phyloP scores from a whole-genome alignment of 2,888 invertebrate genomes.

The Caenorhabditis sp. region DNA sequence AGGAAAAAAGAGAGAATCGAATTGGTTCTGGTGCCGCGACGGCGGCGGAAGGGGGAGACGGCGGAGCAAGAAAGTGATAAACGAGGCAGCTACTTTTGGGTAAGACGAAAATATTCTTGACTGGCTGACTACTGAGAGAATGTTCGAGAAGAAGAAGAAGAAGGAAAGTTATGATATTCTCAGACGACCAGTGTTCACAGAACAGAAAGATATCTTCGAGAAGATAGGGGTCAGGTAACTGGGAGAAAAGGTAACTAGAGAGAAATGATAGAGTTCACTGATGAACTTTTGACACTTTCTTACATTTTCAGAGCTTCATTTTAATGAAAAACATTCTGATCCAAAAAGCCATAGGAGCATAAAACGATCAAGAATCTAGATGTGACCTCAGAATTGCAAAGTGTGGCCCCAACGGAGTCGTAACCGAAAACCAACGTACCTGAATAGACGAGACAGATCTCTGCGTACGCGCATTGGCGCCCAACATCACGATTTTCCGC shows the following conservation, averaged over 20 bases:
- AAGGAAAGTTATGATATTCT: conserved; percentile 1
- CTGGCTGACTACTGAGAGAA: background rate
- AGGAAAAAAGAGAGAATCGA: conserved; percentile 45
- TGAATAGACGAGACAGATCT: conserved; percentile 72
- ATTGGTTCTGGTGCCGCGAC: conserved; percentile 37
- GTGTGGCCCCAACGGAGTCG: background rate
- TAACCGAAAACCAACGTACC: conserved; percentile 43
- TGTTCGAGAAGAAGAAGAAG: no score
- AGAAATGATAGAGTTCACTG: no score
- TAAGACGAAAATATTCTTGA: conserved; percentile 2
- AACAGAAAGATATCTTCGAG: background rate
- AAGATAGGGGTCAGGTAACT: background rate
- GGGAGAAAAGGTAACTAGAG: no score
- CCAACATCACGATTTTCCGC: conserved; percentile 72
- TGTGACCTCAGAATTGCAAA: background rate
- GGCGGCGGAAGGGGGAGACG: background rate
- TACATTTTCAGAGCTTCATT: no score
- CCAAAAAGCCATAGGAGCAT: background rate
- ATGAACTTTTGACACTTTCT: no score
- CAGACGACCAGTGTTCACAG: conserved; percentile 2
- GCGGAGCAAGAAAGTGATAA: conserved; percentile 10
- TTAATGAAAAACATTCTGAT: no score
- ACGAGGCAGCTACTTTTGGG: conserved; percentile 13
- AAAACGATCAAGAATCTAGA: background rate
- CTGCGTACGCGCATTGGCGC: conserved; percentile 72